A percentile compares a stretch with the other conserved stretches of the same genome.
These are phyloP conservation scores for Hiodon alosoides DNA, from an alignment of 2,113 vertebrate species.

Conservation along the genomic window DNA sequence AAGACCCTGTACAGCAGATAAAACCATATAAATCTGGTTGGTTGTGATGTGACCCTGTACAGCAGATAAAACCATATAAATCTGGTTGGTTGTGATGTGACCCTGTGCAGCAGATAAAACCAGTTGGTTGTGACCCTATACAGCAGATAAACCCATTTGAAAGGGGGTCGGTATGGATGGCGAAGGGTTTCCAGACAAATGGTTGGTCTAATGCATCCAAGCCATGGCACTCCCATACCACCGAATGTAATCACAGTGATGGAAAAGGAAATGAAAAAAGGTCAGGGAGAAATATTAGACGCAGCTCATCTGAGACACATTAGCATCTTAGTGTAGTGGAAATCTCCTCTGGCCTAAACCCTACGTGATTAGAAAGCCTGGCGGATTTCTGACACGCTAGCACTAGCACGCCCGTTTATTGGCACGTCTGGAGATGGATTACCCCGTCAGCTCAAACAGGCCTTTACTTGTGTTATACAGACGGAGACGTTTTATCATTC, in stretches of 20 bases:
- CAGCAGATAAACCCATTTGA: slow-evolving; percentile 1
- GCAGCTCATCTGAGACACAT: slow-evolving; percentile 15
- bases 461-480: slow-evolving; percentile 11
- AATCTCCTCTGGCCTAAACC: neutral
- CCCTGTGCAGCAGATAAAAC: no score
- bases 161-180: neutral
- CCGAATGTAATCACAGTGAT: slow-evolving; percentile 19
- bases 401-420: neutral
- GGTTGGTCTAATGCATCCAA: no score
- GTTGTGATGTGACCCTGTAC: neutral
- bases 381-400: no score
- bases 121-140: slow-evolving; percentile 6
- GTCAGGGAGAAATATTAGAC: neutral
- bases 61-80: no score
- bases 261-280: slow-evolving; percentile 25
- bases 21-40: no score
- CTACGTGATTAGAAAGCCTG: no score
- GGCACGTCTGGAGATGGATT: slow-evolving; percentile 5
- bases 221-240: no score
- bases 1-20: neutral
- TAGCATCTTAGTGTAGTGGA: neutral
- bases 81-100: neutral
- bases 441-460: neutral
- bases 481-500: slow-evolving; percentile 15
- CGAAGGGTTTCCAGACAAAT: neutral